Percentiles rank a stretch among this genome's conserved stretches.
Evolutionary conservation across 1,140 invertebrate species (phyloP).

Genomic region (Drosophila ananassae): DNA sequence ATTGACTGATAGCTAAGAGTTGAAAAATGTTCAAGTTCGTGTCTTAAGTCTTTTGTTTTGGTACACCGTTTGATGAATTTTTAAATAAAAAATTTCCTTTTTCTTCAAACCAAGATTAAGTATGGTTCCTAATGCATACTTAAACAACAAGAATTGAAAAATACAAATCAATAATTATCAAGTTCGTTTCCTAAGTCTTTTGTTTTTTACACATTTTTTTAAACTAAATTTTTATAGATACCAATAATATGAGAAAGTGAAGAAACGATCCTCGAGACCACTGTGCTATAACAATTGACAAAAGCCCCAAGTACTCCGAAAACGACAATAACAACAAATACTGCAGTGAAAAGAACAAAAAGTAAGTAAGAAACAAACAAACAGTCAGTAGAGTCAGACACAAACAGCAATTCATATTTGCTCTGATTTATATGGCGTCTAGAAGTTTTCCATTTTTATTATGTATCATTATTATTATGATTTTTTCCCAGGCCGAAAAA

Average conservation of each 20-base stretch:
- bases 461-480: constrained; percentile 81
- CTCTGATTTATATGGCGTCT: constrained; percentile 83
- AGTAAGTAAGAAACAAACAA: constrained; percentile 71
- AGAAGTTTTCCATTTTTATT: constrained; percentile 83
- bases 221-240: background rate
- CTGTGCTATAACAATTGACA: constrained; percentile 49
- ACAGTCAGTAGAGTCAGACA: constrained; percentile 66
- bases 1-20: background rate
- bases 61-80: too few relatives aligned
- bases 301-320: constrained; percentile 47
- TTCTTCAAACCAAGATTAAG: too few relatives aligned
- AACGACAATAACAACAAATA: constrained; percentile 40
- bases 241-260: too few relatives aligned
- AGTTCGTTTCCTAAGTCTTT: background rate
- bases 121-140: too few relatives aligned
- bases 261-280: background rate
- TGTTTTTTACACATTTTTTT: too few relatives aligned
- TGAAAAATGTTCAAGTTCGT: background rate
- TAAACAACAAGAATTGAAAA: too few relatives aligned
- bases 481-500: constrained; percentile 54
- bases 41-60: constrained; percentile 2
- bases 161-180: too few relatives aligned
- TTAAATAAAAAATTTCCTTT: too few relatives aligned
- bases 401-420: constrained; percentile 79
- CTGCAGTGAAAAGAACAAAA: constrained; percentile 63